Evolutionary conservation across 2,797 vertebrate genomes (phyloP).

Genomic region (Pagetopsis macropterus): DNA sequence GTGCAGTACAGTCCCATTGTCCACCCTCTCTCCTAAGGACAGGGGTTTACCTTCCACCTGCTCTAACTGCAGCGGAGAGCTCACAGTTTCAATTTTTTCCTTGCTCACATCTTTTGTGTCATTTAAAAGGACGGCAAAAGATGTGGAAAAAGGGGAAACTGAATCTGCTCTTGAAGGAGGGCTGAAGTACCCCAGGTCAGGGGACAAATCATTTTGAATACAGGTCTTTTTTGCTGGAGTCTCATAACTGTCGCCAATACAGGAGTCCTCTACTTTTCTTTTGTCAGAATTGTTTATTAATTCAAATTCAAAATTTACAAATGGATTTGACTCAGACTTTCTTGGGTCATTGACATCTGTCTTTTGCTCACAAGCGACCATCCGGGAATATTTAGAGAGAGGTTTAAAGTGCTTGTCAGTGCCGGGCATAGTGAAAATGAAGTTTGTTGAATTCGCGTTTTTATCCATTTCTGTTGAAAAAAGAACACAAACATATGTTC

Average conservation of each 20-base stretch:
- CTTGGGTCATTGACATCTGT: not conserved
- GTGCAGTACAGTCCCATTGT: not conserved
- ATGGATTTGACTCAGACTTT: not conserved
- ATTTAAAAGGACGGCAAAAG: not conserved
- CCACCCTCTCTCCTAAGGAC: not conserved
- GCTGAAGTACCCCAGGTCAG: conserved; percentile 36
- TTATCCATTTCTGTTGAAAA: conserved; percentile 36
- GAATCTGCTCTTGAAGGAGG: not conserved
- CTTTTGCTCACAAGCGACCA: not conserved
- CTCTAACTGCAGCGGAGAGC: not conserved
- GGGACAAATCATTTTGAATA: conserved; percentile 30
- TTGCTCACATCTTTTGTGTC: not conserved
- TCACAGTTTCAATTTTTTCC: not conserved
- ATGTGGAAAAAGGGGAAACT: not conserved
- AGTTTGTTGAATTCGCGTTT: not conserved
- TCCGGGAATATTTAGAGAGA: conserved; percentile 30
- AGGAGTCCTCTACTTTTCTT: conserved; percentile 23
- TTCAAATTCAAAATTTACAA: conserved; percentile 45
- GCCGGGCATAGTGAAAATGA: not conserved
- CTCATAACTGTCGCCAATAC: not conserved
- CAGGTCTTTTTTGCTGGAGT: conserved; percentile 37
- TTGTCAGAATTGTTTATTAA: conserved; percentile 9
- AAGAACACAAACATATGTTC: not conserved
- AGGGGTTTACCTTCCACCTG: not conserved
- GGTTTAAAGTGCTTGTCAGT: conserved; percentile 12